These are phyloP conservation scores for Asteroscopus sphinx DNA, from an alignment of 2,888 invertebrate species.

Conservation along the genomic window DNA sequence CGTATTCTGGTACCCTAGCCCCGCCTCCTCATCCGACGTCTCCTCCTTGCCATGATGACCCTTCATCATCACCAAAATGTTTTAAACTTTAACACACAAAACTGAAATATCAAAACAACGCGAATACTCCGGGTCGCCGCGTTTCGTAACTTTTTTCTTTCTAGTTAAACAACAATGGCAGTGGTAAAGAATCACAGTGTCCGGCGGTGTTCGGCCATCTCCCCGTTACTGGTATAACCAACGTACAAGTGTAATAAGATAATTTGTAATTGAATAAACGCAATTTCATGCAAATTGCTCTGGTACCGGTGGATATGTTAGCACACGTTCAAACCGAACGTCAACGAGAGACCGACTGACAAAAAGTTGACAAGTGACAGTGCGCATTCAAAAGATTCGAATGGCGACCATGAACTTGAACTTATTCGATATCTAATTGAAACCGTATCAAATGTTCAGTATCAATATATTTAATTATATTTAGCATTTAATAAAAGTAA, in stretches of 20 bases:
- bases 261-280: constrained; percentile 85
- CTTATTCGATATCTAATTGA: constrained; percentile 57
- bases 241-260: constrained; percentile 75
- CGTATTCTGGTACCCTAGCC: constrained; percentile 92
- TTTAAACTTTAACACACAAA: constrained; percentile 67
- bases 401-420: constrained; percentile 79
- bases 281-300: constrained; percentile 83
- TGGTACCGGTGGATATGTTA: constrained; percentile 68
- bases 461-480: constrained; percentile 39
- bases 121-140: constrained; percentile 55
- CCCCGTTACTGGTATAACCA: constrained; percentile 69
- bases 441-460: constrained; percentile 37
- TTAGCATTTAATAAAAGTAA: constrained; percentile 32
- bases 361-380: constrained; percentile 75
- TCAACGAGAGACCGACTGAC: constrained; percentile 83
- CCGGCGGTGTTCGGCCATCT: constrained; percentile 71
- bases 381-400: constrained; percentile 70
- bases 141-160: constrained; percentile 61
- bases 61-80: constrained; percentile 77
- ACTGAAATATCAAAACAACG: constrained; percentile 77
- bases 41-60: constrained; percentile 78
- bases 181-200: constrained; percentile 69
- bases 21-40: constrained; percentile 90
- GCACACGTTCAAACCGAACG: constrained; percentile 78
- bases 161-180: constrained; percentile 65